Conservation (phyloP, 1,140 invertebrate genomes). For the Teleogryllus occipitalis region DNA sequence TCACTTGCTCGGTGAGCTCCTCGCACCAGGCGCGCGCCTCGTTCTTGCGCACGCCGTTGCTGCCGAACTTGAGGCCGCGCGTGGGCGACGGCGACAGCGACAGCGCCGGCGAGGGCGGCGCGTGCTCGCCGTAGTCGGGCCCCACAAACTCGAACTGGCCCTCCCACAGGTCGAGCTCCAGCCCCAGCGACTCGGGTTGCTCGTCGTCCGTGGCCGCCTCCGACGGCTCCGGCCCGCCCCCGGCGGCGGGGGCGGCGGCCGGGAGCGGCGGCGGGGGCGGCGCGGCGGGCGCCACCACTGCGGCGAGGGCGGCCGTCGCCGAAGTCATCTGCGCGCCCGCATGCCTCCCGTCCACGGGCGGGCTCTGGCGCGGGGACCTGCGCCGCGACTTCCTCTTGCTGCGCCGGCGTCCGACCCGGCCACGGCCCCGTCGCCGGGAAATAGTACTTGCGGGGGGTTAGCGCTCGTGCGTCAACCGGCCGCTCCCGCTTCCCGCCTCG, state of each 20-base stretch:
- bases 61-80: slow-evolving; percentile 31
- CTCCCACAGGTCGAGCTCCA: slow-evolving; percentile 79
- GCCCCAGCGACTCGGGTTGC: slow-evolving; percentile 34
- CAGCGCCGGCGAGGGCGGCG: slow-evolving; percentile 24
- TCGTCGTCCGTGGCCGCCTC: neutral
- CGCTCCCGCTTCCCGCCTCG: no score
- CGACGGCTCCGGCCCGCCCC: neutral
- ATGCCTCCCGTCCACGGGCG: neutral
- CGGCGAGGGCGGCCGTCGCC: no score
- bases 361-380: no score
- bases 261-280: no score
- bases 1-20: slow-evolving; percentile 45
- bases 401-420: no score
- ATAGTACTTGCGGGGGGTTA: neutral
- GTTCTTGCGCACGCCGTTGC: slow-evolving; percentile 46
- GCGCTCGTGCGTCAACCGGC: neutral
- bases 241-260: no score
- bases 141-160: slow-evolving; percentile 77
- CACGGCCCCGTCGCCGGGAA: no score
- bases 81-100: slow-evolving; percentile 35
- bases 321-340: neutral
- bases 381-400: no score
- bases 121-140: slow-evolving; percentile 12
- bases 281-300: no score
- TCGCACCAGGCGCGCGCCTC: slow-evolving; percentile 45